These are phyloP conservation scores for Lates japonicus DNA, from an alignment of 2,797 vertebrate species.

Conservation along the genomic window DNA sequence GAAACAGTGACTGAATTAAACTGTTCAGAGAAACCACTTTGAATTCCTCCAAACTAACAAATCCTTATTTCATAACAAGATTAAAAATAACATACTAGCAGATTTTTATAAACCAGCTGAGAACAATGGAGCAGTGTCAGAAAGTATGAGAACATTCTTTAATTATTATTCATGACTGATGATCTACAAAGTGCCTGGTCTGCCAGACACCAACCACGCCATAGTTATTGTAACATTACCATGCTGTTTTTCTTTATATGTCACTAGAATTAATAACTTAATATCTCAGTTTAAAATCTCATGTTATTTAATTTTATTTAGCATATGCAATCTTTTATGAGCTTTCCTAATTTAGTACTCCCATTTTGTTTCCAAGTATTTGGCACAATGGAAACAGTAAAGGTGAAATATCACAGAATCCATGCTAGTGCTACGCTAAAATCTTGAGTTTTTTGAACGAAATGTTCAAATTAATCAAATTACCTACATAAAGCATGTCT, in stretches of 20 bases:
- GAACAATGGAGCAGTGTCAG: background rate
- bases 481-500: background rate
- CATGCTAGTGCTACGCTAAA: conserved; percentile 20
- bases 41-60: conserved; percentile 15
- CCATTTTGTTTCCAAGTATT: conserved; percentile 18
- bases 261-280: conserved; percentile 29
- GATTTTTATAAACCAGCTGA: background rate
- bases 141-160: background rate
- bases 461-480: background rate
- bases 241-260: conserved; percentile 29
- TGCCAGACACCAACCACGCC: background rate
- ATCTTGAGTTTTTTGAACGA: background rate
- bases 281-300: conserved; percentile 13
- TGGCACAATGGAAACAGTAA: conserved; percentile 17
- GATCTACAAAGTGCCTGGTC: conserved; percentile 16
- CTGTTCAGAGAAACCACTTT: background rate
- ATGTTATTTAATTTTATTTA: conserved; percentile 41
- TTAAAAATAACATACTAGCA: background rate
- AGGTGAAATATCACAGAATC: conserved; percentile 23
- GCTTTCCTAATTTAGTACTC: conserved; percentile 13
- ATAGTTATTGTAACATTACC: conserved; percentile 8
- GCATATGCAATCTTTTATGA: conserved; percentile 30
- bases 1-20: background rate
- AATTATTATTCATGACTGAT: conserved; percentile 2
- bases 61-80: conserved; percentile 14